phyloP scores from a whole-genome alignment of 2,888 invertebrate genomes.

The Microchrysa polita region DNA sequence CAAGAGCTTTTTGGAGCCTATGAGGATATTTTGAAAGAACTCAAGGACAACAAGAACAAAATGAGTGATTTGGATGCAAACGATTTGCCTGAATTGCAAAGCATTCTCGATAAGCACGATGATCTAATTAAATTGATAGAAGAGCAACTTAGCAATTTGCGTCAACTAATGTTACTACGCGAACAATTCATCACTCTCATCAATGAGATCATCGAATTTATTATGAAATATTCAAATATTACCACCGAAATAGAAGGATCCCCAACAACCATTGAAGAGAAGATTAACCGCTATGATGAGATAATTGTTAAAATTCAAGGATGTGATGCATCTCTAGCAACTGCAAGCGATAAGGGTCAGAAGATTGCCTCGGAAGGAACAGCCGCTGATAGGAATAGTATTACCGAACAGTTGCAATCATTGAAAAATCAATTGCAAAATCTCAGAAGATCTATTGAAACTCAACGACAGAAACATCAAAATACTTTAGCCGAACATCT shows the following conservation, averaged over 20 bases:
- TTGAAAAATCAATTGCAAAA: slow-evolving; percentile 85
- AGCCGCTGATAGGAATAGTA: slow-evolving; percentile 84
- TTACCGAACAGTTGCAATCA: slow-evolving; percentile 87
- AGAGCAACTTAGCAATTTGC: slow-evolving; percentile 83
- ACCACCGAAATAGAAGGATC: slow-evolving; percentile 87
- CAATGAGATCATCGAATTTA: slow-evolving; percentile 87
- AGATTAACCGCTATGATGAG: slow-evolving; percentile 87
- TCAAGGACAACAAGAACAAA: slow-evolving; percentile 81
- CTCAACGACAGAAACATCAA: slow-evolving; percentile 87
- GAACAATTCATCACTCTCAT: slow-evolving; percentile 90
- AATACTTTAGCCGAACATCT: slow-evolving; percentile 87
- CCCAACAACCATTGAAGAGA: slow-evolving; percentile 83
- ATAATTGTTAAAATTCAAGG: slow-evolving; percentile 88
- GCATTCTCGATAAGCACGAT: slow-evolving; percentile 82
- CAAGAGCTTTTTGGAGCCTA: slow-evolving; percentile 82
- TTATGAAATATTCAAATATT: slow-evolving; percentile 85
- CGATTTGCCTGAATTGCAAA: slow-evolving; percentile 81
- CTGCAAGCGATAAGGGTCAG: slow-evolving; percentile 91
- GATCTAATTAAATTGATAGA: slow-evolving; percentile 86
- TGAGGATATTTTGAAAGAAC: slow-evolving; percentile 78
- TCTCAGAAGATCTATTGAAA: slow-evolving; percentile 83
- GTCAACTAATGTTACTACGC: slow-evolving; percentile 80
- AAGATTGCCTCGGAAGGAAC: slow-evolving; percentile 92
- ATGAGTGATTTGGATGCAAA: slow-evolving; percentile 80
- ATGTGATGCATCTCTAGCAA: slow-evolving; percentile 86